phyloP scores from a whole-genome alignment of 2,888 invertebrate species.

The Drosophila neotestacea region DNA sequence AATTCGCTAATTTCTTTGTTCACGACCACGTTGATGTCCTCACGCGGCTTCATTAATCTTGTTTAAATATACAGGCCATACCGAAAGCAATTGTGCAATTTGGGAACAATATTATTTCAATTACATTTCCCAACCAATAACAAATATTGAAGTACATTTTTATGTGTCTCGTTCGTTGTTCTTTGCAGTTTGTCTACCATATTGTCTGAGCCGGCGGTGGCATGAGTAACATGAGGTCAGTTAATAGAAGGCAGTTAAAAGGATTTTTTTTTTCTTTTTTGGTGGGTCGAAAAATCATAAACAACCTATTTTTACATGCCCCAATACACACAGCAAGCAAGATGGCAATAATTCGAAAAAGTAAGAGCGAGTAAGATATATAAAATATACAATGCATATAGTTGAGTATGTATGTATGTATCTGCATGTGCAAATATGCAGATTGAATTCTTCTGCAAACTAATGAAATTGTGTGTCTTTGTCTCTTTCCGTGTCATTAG shows the following conservation, averaged over 20 bases:
- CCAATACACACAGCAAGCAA: neutral
- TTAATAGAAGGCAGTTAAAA: neutral
- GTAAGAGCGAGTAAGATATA: neutral
- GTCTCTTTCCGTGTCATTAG: conserved; percentile 62
- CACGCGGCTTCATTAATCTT: conserved; percentile 49
- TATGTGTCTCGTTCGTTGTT: conserved; percentile 4
- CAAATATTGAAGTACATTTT: conserved; percentile 11
- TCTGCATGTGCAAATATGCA: conserved; percentile 47
- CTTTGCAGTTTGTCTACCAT: neutral
- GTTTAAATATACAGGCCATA: conserved; percentile 54
- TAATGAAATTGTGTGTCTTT: conserved; percentile 51
- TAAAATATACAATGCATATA: neutral
- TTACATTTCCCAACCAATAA: conserved; percentile 33
- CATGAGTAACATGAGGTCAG: conserved; percentile 9
- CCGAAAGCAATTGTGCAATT: conserved; percentile 58
- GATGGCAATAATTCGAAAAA: neutral
- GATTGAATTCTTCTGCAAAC: conserved; percentile 56
- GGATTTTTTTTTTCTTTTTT: neutral
- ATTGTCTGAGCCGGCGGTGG: neutral
- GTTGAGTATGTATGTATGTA: conserved; percentile 4
- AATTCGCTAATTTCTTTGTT: conserved; percentile 17
- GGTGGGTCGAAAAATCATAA: conserved; percentile 21
- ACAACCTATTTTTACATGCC: conserved; percentile 14
- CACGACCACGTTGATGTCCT: conserved; percentile 27
- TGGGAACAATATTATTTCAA: conserved; percentile 63